A percentile compares a stretch with the other conserved stretches of the same genome.
These are phyloP conservation scores for Cichlasoma orientale DNA, from an alignment of 2,797 vertebrate species.

Conservation along the genomic window DNA sequence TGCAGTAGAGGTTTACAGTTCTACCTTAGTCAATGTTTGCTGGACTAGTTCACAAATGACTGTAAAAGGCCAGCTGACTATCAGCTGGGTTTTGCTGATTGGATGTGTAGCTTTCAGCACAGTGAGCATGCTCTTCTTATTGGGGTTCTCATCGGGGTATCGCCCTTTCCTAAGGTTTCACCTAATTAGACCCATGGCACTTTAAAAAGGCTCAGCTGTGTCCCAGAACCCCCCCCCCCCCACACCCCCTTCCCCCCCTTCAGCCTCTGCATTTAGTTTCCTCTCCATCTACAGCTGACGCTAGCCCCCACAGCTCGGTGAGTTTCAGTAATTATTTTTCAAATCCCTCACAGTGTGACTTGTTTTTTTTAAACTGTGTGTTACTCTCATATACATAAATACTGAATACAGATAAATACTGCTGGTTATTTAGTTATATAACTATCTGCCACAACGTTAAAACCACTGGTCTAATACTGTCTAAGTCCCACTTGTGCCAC, in stretches of 20 bases:
- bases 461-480: not conserved
- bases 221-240: not conserved
- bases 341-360: not conserved
- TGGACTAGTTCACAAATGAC: not conserved
- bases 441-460: not conserved
- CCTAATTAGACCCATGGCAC: constrained; percentile 1
- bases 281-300: constrained; percentile 12
- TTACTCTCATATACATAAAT: not conserved
- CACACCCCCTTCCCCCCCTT: not conserved
- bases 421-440: not conserved
- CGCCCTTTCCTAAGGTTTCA: not conserved
- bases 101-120: constrained; percentile 6
- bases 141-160: not conserved
- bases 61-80: constrained; percentile 6
- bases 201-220: constrained; percentile 4
- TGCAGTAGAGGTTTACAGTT: constrained; percentile 72
- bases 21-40: constrained; percentile 1
- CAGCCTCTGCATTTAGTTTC: constrained; percentile 1
- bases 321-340: not conserved
- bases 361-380: not conserved
- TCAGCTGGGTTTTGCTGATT: constrained; percentile 8
- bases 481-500: not conserved
- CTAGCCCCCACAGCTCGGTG: not conserved
- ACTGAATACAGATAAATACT: not conserved
- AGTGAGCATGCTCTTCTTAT: not conserved